These are phyloP conservation scores for Leptestheria dahalacensis DNA, from an alignment of 1,140 invertebrate genomes.

Conservation along the genomic window DNA sequence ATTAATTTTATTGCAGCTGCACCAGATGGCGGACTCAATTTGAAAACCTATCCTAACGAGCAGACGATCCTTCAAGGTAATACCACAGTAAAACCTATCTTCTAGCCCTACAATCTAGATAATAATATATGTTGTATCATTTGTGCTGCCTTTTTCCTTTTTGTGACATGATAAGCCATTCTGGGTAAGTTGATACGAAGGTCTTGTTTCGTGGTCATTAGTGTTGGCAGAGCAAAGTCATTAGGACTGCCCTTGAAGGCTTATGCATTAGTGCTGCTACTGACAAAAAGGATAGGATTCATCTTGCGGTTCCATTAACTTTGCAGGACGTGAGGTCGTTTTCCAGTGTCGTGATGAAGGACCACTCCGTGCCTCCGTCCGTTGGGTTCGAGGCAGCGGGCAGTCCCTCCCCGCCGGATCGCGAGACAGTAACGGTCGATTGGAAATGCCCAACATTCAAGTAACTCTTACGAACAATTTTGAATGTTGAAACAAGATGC, in stretches of 20 bases:
- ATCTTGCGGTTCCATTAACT: neutral
- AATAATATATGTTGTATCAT: too few species aligned
- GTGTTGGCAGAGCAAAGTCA: too few species aligned
- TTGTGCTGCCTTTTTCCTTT: neutral
- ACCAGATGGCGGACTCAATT: slow-evolving; percentile 31
- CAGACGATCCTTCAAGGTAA: slow-evolving; percentile 70
- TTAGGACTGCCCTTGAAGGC: too few species aligned
- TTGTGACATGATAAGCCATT: neutral
- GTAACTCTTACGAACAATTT: slow-evolving; percentile 24
- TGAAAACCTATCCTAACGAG: slow-evolving; percentile 55
- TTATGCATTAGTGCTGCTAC: too few species aligned
- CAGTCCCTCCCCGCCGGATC: slow-evolving; percentile 51
- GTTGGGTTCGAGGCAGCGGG: slow-evolving; percentile 54
- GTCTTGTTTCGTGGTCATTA: too few species aligned
- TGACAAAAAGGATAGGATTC: neutral
- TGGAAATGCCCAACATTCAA: slow-evolving; percentile 72
- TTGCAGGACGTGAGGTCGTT: slow-evolving; percentile 67
- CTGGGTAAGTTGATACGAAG: neutral
- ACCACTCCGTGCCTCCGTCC: slow-evolving; percentile 49
- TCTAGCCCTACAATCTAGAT: too few species aligned
- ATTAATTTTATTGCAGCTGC: slow-evolving; percentile 22
- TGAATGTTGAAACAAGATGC: slow-evolving; percentile 1
- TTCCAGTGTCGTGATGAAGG: slow-evolving; percentile 85
- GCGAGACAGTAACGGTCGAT: slow-evolving; percentile 50
- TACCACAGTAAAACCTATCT: slow-evolving; percentile 24